phyloP scores from a whole-genome alignment of 2,888 invertebrate genomes.

The Ceriagrion tenellum region DNA sequence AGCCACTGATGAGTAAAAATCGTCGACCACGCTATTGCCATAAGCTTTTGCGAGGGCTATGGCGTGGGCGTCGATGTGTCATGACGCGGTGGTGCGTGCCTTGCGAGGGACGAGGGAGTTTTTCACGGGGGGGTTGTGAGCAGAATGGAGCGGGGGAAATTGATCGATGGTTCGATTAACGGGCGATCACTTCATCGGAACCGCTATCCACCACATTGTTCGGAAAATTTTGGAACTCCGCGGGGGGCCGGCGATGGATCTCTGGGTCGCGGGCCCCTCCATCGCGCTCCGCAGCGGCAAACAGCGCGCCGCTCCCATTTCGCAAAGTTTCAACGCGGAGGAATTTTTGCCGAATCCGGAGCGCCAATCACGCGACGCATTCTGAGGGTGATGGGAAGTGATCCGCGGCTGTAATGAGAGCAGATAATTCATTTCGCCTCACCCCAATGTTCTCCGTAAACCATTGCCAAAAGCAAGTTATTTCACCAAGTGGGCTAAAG shows the following conservation, averaged over 20 bases:
- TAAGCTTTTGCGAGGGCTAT: too few relatives aligned
- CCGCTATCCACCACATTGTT: not conserved
- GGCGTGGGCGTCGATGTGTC: too few relatives aligned
- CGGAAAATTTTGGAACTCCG: not conserved
- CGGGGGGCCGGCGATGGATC: not conserved
- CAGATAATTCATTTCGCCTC: not conserved
- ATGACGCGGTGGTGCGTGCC: not conserved
- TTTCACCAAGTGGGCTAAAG: not conserved
- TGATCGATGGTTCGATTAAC: not conserved
- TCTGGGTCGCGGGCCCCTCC: not conserved
- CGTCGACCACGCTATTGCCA: too few relatives aligned
- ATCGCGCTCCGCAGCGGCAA: not conserved
- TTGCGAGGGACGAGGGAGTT: not conserved
- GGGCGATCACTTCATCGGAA: not conserved
- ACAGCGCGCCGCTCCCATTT: not conserved
- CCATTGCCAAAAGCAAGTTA: not conserved
- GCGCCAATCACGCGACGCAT: not conserved
- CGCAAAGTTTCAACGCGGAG: not conserved
- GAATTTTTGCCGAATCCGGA: not conserved
- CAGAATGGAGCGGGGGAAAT: not conserved
- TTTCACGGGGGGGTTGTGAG: not conserved
- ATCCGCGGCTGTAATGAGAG: not conserved
- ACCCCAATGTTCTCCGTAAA: not conserved
- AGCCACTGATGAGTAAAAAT: too few relatives aligned
- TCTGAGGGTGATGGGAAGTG: not conserved